Evolutionary conservation across 2,888 invertebrate species (phyloP), one percentile per base, ranked within the genome.

Genomic region (Biston betularia): DNA sequence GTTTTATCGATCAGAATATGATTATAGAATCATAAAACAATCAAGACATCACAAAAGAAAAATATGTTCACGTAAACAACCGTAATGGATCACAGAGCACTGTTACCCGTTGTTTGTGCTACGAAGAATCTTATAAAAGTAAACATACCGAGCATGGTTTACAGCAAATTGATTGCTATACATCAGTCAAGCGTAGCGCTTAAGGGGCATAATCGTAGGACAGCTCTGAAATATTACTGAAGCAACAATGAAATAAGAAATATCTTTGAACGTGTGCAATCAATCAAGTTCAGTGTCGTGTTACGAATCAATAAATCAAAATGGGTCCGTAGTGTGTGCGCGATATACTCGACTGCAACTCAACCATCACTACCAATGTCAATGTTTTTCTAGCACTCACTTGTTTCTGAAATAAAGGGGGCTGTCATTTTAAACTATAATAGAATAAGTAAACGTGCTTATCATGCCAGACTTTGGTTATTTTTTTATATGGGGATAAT

Each of bases 231-330:
- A 87, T 88, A 89, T 88, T 80, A 80, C 78, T 69, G 70, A 75
- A 74, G 74, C 76, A 80, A 86, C 87, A 89, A 87, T 84, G 84
- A 84, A 85, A 85, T 81, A 85, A 83, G 84, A 85, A 85, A 85
- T 84, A 86, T 87, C 81, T 83, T 85, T 81, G 78, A 77, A 82
- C 81, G 54, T 55, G 63, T 49, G 70, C 69, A 71, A 84, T 83
- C 76, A 77, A 84, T 83, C 82, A 84, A 66, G 60, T 62, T 69
- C 75, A 70, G 79, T 81, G 79, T 82, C 78, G 75, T 78, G 74
- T 78, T 76, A 71, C 76, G 70, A 78, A 82, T 82, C 82, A 82
- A 83, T 83, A 79, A 75, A 77, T 79, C 76, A 78, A 77, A 61
- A 53, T 61, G 15, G 56, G 42, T n/a, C 52, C 24, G 46, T 60